Evolutionary conservation across 2,113 vertebrate genomes (phyloP).

Genomic region (Setophaga kirtlandii): DNA sequence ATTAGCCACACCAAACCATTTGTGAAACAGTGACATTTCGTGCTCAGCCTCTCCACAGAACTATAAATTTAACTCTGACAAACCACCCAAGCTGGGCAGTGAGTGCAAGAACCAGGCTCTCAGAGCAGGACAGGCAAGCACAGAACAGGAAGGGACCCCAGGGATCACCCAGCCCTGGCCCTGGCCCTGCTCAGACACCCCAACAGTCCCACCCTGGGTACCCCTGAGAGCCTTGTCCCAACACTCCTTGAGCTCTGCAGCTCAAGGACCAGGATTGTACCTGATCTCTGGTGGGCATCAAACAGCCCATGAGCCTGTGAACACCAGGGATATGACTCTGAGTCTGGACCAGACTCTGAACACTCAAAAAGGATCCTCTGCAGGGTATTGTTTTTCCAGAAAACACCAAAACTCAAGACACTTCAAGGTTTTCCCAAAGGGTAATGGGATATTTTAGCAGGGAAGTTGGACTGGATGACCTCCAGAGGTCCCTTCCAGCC

Average conservation of each 20-base stretch:
- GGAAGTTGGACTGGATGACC: not conserved
- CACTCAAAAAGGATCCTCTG: not conserved
- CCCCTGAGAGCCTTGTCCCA: not conserved
- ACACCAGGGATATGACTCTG: not conserved
- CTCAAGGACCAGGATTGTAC: not conserved
- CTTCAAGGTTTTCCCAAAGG: not conserved
- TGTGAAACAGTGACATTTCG: not conserved
- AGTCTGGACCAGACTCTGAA: not conserved
- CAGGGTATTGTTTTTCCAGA: not conserved
- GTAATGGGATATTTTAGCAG: not conserved
- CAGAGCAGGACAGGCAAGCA: not conserved
- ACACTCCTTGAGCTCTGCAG: not conserved
- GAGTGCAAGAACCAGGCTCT: not conserved
- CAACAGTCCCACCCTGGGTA: not conserved
- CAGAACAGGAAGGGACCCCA: not conserved
- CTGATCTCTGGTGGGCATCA: not conserved
- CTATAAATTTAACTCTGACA: not conserved
- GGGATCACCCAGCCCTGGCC: not conserved
- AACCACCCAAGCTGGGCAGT: not conserved
- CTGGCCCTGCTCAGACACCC: not conserved
- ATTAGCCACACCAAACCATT: not conserved
- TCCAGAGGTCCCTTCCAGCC: not conserved
- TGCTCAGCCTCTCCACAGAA: not conserved
- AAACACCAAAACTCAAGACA: not conserved
- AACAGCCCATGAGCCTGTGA: not conserved